Evolutionary conservation across 2,888 invertebrate species (phyloP).

Genomic region (Oscheius sp.): DNA sequence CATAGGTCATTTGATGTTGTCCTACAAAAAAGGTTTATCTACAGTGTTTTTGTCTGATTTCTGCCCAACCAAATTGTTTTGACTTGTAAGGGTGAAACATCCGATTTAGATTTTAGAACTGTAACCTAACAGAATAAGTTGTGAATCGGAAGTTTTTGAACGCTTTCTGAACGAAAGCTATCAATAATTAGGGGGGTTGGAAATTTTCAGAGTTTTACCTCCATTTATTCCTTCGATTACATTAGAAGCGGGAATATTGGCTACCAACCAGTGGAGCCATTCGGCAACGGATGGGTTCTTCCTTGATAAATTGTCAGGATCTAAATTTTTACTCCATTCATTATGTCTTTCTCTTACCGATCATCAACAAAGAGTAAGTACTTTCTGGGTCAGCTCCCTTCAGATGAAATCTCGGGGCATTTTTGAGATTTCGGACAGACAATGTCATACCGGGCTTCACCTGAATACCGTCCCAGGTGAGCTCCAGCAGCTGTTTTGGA

Average conservation of each 20-base stretch:
- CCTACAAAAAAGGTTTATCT: slow-evolving; percentile 37
- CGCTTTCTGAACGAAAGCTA: too few relatives aligned
- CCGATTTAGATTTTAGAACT: too few relatives aligned
- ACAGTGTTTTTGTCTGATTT: too few relatives aligned
- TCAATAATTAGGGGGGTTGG: too few relatives aligned
- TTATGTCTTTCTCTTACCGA: slow-evolving; percentile 50
- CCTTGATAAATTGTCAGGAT: slow-evolving; percentile 70
- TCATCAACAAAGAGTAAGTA: slow-evolving; percentile 69
- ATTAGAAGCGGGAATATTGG: slow-evolving; percentile 69
- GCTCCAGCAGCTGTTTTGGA: slow-evolving; percentile 60
- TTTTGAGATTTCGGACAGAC: slow-evolving; percentile 62
- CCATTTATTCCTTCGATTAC: slow-evolving; percentile 70
- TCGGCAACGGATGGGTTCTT: slow-evolving; percentile 70
- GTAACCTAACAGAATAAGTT: too few relatives aligned
- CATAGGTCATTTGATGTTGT: slow-evolving; percentile 70
- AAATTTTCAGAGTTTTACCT: slow-evolving; percentile 53
- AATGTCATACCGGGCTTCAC: slow-evolving; percentile 66
- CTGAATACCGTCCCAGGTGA: slow-evolving; percentile 68
- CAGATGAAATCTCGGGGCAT: slow-evolving; percentile 67
- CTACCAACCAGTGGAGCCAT: slow-evolving; percentile 70
- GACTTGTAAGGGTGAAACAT: too few relatives aligned
- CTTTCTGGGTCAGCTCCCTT: slow-evolving; percentile 67
- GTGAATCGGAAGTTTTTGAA: too few relatives aligned
- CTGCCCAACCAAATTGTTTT: too few relatives aligned
- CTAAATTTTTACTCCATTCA: slow-evolving; percentile 38